These are phyloP conservation scores for Hippocampus comes DNA, from an alignment of 2,113 vertebrate genomes.

Conservation along the genomic window DNA sequence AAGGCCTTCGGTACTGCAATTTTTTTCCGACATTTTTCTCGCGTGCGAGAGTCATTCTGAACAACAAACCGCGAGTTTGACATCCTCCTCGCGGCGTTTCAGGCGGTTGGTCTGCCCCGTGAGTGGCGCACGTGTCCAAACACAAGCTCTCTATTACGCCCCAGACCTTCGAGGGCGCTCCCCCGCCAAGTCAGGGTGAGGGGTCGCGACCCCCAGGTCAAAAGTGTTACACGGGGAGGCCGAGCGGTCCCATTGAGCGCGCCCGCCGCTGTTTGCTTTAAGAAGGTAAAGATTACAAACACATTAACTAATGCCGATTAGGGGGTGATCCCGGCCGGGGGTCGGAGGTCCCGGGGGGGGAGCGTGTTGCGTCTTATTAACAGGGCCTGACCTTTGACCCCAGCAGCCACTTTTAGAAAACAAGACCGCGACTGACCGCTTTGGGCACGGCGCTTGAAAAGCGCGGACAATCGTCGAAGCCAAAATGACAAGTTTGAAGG, in stretches of 20 bases:
- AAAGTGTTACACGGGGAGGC: slow-evolving; percentile 82
- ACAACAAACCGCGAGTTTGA: slow-evolving; percentile 24
- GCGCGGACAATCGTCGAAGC: too few relatives aligned
- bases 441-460: slow-evolving; percentile 22
- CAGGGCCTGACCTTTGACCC: slow-evolving; percentile 69
- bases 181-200: slow-evolving; percentile 83
- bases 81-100: neutral
- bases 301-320: slow-evolving; percentile 91
- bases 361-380: slow-evolving; percentile 71
- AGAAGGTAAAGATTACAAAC: slow-evolving; percentile 90
- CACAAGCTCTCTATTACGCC: slow-evolving; percentile 86
- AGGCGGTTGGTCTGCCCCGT: slow-evolving; percentile 54
- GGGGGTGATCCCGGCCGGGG: slow-evolving; percentile 68
- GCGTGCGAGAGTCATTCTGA: neutral
- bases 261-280: slow-evolving; percentile 84
- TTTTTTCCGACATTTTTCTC: too few relatives aligned
- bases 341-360: slow-evolving; percentile 66
- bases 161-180: slow-evolving; percentile 82
- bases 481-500: neutral
- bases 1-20: too few relatives aligned
- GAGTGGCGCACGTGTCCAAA: slow-evolving; percentile 83
- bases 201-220: slow-evolving; percentile 85
- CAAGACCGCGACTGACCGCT: slow-evolving; percentile 53
- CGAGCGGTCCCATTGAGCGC: slow-evolving; percentile 77
- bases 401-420: slow-evolving; percentile 51